Evolutionary conservation across 2,113 vertebrate genomes (phyloP).

Genomic region (Hepsetus odoe): DNA sequence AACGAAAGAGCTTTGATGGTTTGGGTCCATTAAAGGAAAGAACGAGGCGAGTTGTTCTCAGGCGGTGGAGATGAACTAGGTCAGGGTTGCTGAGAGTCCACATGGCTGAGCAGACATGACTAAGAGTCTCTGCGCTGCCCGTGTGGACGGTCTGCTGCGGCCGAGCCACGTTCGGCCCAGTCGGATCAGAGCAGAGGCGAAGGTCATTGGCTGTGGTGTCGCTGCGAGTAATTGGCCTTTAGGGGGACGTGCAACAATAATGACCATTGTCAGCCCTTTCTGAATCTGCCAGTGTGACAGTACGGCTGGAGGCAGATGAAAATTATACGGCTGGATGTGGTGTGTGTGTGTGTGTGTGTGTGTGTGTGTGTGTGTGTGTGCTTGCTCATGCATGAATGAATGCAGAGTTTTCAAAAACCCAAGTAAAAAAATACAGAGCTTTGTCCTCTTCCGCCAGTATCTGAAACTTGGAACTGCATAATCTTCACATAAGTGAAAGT

Average conservation of each 20-base stretch:
- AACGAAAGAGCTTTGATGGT: not conserved
- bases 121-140: not conserved
- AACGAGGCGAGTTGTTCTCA: not conserved
- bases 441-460: too few relatives aligned
- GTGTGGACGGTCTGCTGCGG: slow-evolving; percentile 16
- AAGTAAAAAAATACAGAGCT: too few relatives aligned
- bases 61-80: not conserved
- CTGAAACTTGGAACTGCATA: too few relatives aligned
- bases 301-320: slow-evolving; percentile 6
- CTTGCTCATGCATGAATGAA: too few relatives aligned
- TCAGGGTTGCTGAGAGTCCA: not conserved
- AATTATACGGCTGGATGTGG: slow-evolving; percentile 1
- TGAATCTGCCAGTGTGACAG: not conserved
- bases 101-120: not conserved
- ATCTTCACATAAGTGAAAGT: too few relatives aligned
- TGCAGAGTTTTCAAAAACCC: too few relatives aligned
- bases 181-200: slow-evolving; percentile 25
- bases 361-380: too few relatives aligned
- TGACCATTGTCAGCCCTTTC: slow-evolving; percentile 32
- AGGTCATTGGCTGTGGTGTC: slow-evolving; percentile 19
- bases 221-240: slow-evolving; percentile 22
- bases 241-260: slow-evolving; percentile 17
- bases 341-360: slow-evolving; percentile 2
- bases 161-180: not conserved
- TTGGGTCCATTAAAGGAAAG: too few relatives aligned